phyloP scores from a whole-genome alignment of 1,140 invertebrate species.

The Calephelis nemesis region DNA sequence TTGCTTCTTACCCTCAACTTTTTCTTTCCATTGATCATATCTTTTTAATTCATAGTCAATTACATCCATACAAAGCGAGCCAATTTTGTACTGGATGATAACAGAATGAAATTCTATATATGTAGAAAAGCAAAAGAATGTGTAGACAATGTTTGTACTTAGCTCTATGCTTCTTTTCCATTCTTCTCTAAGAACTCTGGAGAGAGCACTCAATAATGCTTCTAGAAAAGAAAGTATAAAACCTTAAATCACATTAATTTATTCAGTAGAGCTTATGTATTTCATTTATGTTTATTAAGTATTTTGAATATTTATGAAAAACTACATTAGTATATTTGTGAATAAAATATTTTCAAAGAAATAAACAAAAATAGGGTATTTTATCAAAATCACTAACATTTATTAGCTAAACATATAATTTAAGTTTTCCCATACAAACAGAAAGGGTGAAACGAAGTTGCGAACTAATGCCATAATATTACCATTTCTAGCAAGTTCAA shows the following conservation, averaged over 20 bases:
- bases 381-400: too few relatives aligned
- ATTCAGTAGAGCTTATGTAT: too few relatives aligned
- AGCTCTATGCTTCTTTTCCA: constrained; percentile 97
- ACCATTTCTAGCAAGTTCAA: constrained; percentile 96
- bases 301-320: too few relatives aligned
- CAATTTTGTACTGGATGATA: constrained; percentile 88
- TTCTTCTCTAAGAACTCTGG: constrained; percentile 96
- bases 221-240: constrained; percentile 82
- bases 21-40: constrained; percentile 95
- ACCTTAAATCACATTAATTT: background rate
- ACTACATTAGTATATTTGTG: too few relatives aligned
- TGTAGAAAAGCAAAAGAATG: constrained; percentile 98
- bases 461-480: constrained; percentile 17
- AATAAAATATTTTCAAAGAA: too few relatives aligned
- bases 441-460: too few relatives aligned
- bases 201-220: constrained; percentile 96
- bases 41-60: constrained; percentile 96
- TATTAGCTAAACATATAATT: too few relatives aligned
- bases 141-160: constrained; percentile 97
- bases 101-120: constrained; percentile 97
- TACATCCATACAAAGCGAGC: constrained; percentile 97
- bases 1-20: constrained; percentile 86
- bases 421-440: too few relatives aligned
- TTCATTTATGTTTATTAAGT: too few relatives aligned
- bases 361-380: too few relatives aligned